Base-by-base conservation (phyloP, 2,888 invertebrate genomes). In the Diaprepes abbreviatus region DNA sequence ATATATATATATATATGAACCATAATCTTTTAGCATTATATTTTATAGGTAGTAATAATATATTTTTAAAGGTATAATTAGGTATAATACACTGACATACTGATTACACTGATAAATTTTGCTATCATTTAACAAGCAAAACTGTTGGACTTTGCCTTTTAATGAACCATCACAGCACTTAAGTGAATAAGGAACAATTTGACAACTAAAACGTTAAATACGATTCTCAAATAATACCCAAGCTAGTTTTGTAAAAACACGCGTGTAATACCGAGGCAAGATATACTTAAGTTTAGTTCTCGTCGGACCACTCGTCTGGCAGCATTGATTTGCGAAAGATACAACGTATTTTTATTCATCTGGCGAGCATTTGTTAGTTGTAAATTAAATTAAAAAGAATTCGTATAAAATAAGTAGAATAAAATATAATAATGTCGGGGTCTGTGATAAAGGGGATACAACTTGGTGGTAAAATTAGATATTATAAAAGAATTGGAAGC, bases 81-180 rank as follows among this genome's bases (percentile, higher is more conserved):
- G n/a, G n/a, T n/a, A n/a, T n/a, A n/a, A n/a, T n/a, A n/a, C n/a
- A n/a, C n/a, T n/a, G 31, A 31, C 1, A 19, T 10, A 5, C 7
- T 43, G 43, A 43, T 43, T 43, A 43, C 40, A 17, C 19, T 45
- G 45, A 45, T 45, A 45, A 12, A 10, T 12, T 35, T 10, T n/a
- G 21, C 12, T 12, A 16, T 45, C 24, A 28, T n/a, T n/a, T n/a
- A n/a, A n/a, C n/a, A n/a, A n/a, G n/a, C n/a, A n/a, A n/a, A n/a
- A n/a, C n/a, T n/a, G 14, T 50, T 50, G 48, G 48, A 50, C 48
- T 50, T 50, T 50, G 48, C 48, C 48, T 50, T 24, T 50, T 28
- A 28, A 14, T 50, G 28, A 45, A 28, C 10, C 48, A 50, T 14
- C 21, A 5, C 28, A 2, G 9, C 9, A 50, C 48, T 14, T 12